Evolutionary conservation across 2,113 vertebrate genomes (phyloP).

Genomic region (Cepphus grylle): DNA sequence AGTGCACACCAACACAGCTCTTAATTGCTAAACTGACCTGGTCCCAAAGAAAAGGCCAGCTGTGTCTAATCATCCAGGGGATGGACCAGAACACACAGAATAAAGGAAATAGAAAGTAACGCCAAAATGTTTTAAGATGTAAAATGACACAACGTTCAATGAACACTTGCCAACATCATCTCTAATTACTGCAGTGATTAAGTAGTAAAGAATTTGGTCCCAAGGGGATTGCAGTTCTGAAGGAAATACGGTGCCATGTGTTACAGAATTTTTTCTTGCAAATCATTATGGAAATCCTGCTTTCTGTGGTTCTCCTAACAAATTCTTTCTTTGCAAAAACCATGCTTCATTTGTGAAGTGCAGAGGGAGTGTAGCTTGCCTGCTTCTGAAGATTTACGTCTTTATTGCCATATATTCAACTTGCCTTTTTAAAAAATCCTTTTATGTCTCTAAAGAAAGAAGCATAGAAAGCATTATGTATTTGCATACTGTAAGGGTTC

Average conservation of each 20-base stretch:
- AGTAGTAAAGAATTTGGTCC: slow-evolving; percentile 64
- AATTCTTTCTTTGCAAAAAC: slow-evolving; percentile 55
- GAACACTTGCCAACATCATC: slow-evolving; percentile 56
- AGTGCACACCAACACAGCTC: slow-evolving; percentile 4
- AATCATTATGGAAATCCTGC: slow-evolving; percentile 61
- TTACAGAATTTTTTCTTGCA: slow-evolving; percentile 57
- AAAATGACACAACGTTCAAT: slow-evolving; percentile 34
- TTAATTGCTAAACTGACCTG: slow-evolving; percentile 39
- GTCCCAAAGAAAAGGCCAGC: slow-evolving; percentile 39
- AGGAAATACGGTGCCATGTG: slow-evolving; percentile 65
- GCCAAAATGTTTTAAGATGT: slow-evolving; percentile 37
- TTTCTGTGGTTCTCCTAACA: slow-evolving; percentile 47
- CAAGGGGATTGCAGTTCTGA: slow-evolving; percentile 56
- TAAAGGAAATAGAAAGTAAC: slow-evolving; percentile 12
- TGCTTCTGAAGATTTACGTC: slow-evolving; percentile 37
- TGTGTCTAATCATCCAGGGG: slow-evolving; percentile 26
- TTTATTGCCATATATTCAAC: slow-evolving; percentile 52
- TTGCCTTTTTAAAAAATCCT: slow-evolving; percentile 35
- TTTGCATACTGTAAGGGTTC: slow-evolving; percentile 62
- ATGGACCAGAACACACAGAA: neutral
- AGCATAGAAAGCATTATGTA: slow-evolving; percentile 40
- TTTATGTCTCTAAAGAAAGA: slow-evolving; percentile 49
- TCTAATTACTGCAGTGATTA: slow-evolving; percentile 73
- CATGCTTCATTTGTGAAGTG: slow-evolving; percentile 58
- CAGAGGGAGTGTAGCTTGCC: slow-evolving; percentile 38